Conservation (phyloP, 1,140 invertebrate genomes). For the Littorina saxatilis region DNA sequence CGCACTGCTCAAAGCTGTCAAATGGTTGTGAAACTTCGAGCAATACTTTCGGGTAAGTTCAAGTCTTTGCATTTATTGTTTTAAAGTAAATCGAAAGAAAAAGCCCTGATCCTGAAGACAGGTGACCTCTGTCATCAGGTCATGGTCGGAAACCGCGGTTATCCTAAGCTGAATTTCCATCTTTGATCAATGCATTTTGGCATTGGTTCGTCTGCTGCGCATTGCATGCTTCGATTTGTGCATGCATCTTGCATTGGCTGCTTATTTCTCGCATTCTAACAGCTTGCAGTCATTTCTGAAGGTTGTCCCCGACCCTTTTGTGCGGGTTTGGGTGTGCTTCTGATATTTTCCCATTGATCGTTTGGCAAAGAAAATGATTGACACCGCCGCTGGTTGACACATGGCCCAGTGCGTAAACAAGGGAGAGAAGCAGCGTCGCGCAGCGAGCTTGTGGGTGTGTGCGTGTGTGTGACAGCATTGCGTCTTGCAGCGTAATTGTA, state of each 20-base stretch:
- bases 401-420: neutral
- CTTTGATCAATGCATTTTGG: too few relatives aligned
- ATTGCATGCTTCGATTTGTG: neutral
- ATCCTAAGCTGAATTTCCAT: too few relatives aligned
- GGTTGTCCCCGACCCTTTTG: neutral
- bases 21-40: neutral
- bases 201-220: neutral
- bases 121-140: too few relatives aligned
- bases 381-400: neutral
- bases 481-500: constrained; percentile 7
- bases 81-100: too few relatives aligned
- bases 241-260: neutral
- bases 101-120: too few relatives aligned
- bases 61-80: too few relatives aligned
- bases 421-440: neutral
- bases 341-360: constrained; percentile 23
- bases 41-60: neutral
- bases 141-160: too few relatives aligned
- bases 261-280: neutral
- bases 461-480: neutral
- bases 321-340: neutral
- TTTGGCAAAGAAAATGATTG: neutral
- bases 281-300: neutral
- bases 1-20: neutral
- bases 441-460: neutral